phyloP scores from a whole-genome alignment of 92 coral and sea anemone genomes.

The Siderastrea radians region DNA sequence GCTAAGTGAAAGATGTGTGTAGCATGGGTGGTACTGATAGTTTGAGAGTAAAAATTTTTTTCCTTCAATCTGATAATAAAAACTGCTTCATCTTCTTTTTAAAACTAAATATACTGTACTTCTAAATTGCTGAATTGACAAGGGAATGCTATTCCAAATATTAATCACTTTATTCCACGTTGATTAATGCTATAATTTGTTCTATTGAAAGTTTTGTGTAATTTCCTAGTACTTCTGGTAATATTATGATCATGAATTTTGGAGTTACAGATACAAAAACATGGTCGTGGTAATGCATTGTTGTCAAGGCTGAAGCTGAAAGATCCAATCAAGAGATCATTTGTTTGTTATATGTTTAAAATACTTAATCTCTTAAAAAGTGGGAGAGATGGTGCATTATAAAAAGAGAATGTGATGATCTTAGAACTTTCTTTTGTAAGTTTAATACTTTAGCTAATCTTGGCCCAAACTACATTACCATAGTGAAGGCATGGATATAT shows the following conservation, averaged over 20 bases:
- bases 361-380: not conserved
- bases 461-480: no score
- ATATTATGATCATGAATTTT: not conserved
- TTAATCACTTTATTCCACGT: not conserved
- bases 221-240: not conserved
- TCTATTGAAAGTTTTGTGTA: conserved; percentile 4
- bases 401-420: no score
- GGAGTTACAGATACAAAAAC: not conserved
- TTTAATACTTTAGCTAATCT: no score
- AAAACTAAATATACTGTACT: no score
- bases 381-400: not conserved
- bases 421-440: no score
- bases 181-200: not conserved
- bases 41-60: no score
- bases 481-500: no score
- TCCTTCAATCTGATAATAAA: no score
- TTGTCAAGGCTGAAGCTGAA: not conserved
- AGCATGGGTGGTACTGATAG: no score
- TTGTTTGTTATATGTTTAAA: not conserved
- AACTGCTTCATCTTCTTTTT: no score
- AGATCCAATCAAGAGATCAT: not conserved
- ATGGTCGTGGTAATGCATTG: not conserved
- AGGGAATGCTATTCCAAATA: not conserved
- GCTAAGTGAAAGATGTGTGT: no score
- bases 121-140: no score